Percentiles rank a stretch among this genome's conserved stretches.
These are phyloP conservation scores for Thamnophis sirtalis DNA, from an alignment of 2,113 vertebrate genomes.

Conservation along the genomic window DNA sequence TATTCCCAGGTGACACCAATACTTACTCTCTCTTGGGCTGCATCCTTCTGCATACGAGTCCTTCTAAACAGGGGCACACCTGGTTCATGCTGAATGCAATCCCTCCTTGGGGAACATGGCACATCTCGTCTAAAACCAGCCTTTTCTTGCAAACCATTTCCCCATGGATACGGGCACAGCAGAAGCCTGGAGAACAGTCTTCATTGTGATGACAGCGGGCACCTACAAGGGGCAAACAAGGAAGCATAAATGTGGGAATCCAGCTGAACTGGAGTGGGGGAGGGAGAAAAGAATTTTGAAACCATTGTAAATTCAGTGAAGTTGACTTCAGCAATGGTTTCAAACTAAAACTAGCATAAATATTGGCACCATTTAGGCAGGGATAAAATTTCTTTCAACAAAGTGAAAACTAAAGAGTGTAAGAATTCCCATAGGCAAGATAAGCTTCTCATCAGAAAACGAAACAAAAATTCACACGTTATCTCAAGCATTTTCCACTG, in stretches of 20 bases:
- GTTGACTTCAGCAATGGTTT: not conserved
- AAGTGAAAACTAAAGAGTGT: not conserved
- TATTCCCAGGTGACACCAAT: not conserved
- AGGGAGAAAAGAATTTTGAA: accelerated
- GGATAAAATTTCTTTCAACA: not conserved
- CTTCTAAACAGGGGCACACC: constrained; percentile 80
- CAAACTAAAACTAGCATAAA: not conserved
- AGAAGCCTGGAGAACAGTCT: constrained; percentile 72
- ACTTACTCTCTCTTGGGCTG: constrained; percentile 72
- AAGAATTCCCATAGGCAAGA: not conserved
- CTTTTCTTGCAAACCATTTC: constrained; percentile 80
- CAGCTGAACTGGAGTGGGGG: accelerated
- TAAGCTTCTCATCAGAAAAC: not conserved
- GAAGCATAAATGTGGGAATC: not conserved
- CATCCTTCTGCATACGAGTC: constrained; percentile 72
- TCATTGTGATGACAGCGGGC: constrained; percentile 78
- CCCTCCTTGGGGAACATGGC: constrained; percentile 79
- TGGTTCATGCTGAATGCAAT: constrained; percentile 87
- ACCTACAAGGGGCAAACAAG: constrained; percentile 50
- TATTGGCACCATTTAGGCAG: not conserved
- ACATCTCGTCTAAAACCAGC: constrained; percentile 65
- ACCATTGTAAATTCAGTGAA: not conserved
- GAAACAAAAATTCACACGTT: not conserved
- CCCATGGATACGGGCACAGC: constrained; percentile 81
- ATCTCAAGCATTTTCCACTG: not conserved